Evolutionary conservation across 2,888 invertebrate genomes (phyloP), one percentile per base, ranked within the genome.

Genomic region (Polylopha cassiicola): DNA sequence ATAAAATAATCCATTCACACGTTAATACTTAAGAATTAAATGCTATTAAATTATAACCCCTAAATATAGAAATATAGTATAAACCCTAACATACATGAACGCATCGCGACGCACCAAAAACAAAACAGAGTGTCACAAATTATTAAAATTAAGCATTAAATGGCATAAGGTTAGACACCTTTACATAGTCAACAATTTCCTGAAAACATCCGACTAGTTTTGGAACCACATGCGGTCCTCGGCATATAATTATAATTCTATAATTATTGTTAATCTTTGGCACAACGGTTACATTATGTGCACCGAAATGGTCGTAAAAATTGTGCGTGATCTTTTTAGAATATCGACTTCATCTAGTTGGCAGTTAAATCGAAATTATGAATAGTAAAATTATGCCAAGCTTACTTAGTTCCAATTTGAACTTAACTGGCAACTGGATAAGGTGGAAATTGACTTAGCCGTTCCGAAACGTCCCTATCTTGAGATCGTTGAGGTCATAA

Each of bases 1-100:
- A 31, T 48, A 45, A 49, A 27, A 59, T 51, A 53, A 57, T 44
- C 44, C 46, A 48, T 46, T 46, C 51, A 53, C 46, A 50, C 27
- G 39, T 38, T 47, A 43, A 47, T 39, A 43, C 43, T 37, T 44
- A 44, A 32, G 32, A 14, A 16, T 29, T 46, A 37, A 20, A 36
- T 32, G 31, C 28, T 14, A 23, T 37, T 39, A 43, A 43, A 24
- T 50, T 50, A 56, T 8, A 44, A 44, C 31, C 18, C 21, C 26
- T 46, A 45, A 48, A 39, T 39, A 37, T 47, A 47, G 39, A 69
- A 68, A 62, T 65, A 72, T 69, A 74, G 65, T 68, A 65, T 72
- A 75, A 61, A 61, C 62, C 54, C 63, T 67, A 79, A 77, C 62
- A 66, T 73, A 85, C 81, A 66, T 82, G 81, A 84, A 85, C 84